Percentiles rank a stretch among this genome's conserved stretches.
phyloP scores from a whole-genome alignment of 1,140 invertebrate genomes.

The Diploscapter pachys region DNA sequence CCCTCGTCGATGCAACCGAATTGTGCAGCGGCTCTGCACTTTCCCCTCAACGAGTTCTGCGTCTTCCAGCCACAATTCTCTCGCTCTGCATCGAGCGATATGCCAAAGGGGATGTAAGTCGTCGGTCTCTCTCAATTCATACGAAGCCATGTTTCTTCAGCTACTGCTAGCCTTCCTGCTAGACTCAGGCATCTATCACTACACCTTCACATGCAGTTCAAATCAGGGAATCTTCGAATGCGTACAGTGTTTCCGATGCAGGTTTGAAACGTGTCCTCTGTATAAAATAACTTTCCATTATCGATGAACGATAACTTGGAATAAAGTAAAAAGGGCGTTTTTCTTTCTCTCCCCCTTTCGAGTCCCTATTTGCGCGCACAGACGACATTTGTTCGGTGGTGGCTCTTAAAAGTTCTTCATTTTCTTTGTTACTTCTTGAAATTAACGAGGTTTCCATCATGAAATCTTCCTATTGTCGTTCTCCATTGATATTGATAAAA shows the following conservation, averaged over 20 bases:
- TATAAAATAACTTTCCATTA: neutral
- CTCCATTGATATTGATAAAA: no score
- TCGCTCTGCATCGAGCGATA: constrained; percentile 24
- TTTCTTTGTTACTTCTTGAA: neutral
- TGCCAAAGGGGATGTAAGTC: constrained; percentile 18
- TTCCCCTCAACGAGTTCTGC: constrained; percentile 16
- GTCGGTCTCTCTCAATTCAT: neutral
- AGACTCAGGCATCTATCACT: constrained; percentile 22
- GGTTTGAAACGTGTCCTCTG: constrained; percentile 5
- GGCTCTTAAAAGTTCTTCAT: neutral
- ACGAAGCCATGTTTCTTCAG: constrained; percentile 11
- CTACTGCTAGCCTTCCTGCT: constrained; percentile 29
- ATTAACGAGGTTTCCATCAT: neutral
- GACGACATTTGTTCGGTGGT: neutral
- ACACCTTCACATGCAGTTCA: constrained; percentile 11
- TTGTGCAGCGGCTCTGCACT: constrained; percentile 15
- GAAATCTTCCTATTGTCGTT: no score
- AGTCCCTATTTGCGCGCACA: no score
- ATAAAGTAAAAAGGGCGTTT: neutral
- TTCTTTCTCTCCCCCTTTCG: no score
- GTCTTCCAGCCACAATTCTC: constrained; percentile 21
- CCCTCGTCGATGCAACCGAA: constrained; percentile 19
- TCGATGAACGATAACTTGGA: no score
- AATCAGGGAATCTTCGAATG: constrained; percentile 7
- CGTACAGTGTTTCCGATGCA: constrained; percentile 28